A percentile compares a stretch with the other conserved stretches of the same genome.
Conservation (phyloP, 2,888 invertebrate genomes). For the Sinotaia quadrata region DNA sequence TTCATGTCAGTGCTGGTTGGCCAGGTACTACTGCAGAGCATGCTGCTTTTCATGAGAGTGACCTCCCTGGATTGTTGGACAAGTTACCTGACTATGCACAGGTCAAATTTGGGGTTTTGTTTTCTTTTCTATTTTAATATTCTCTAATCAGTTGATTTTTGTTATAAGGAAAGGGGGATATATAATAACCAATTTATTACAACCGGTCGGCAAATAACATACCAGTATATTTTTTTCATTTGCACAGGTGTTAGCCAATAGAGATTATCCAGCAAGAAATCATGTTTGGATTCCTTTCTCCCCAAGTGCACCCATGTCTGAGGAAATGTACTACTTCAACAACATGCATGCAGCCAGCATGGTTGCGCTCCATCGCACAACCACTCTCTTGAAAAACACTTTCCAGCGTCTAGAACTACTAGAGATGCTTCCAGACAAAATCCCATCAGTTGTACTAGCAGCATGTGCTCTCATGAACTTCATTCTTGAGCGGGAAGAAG, state of each 20-base stretch:
- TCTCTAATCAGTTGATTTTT: not conserved
- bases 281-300: slow-evolving; percentile 27
- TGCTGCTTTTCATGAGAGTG: slow-evolving; percentile 26
- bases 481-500: slow-evolving; percentile 20
- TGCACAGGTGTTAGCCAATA: slow-evolving; percentile 18
- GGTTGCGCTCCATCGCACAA: slow-evolving; percentile 19
- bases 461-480: slow-evolving; percentile 24
- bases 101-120: not conserved
- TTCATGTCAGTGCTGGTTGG: slow-evolving; percentile 26
- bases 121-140: not conserved
- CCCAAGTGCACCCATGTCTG: slow-evolving; percentile 16
- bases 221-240: not conserved
- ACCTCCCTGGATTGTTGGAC: slow-evolving; percentile 24
- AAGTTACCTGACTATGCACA: slow-evolving; percentile 26
- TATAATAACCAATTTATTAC: not conserved
- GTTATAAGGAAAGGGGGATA: not conserved
- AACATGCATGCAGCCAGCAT: slow-evolving; percentile 20
- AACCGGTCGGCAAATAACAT: not conserved
- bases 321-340: slow-evolving; percentile 28
- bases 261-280: slow-evolving; percentile 24
- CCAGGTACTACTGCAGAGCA: slow-evolving; percentile 25
- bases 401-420: slow-evolving; percentile 25
- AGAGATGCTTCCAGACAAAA: slow-evolving; percentile 27
- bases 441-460: slow-evolving; percentile 22
- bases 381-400: slow-evolving; percentile 17